Evolutionary conservation across 2,888 invertebrate genomes (phyloP).

Genomic region (Entomobrya multifasciata): DNA sequence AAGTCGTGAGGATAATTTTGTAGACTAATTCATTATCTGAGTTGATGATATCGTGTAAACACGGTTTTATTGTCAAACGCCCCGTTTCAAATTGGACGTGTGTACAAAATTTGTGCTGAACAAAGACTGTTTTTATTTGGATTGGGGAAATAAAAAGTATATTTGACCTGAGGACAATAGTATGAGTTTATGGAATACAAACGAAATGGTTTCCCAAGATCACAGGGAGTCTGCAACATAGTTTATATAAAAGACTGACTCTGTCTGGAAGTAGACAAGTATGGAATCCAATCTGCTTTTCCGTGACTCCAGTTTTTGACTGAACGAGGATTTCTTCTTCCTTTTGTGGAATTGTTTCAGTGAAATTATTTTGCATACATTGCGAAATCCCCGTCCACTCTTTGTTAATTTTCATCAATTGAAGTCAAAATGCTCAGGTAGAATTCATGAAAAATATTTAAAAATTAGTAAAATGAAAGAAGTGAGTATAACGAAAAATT

Average conservation of each 20-base stretch:
- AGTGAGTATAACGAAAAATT: background rate
- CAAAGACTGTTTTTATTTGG: background rate
- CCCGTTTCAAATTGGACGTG: background rate
- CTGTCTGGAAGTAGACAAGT: background rate
- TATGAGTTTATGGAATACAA: background rate
- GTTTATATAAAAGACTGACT: background rate
- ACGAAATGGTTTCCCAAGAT: background rate
- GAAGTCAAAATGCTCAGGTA: slow-evolving; percentile 56
- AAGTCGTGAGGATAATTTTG: slow-evolving; percentile 54
- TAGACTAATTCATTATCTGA: slow-evolving; percentile 35
- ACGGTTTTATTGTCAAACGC: slow-evolving; percentile 2
- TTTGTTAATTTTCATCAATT: background rate
- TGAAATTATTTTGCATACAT: background rate
- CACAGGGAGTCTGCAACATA: background rate
- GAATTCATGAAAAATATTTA: background rate
- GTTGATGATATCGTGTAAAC: slow-evolving; percentile 31
- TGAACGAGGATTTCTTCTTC: background rate
- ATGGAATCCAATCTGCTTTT: background rate
- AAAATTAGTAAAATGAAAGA: background rate
- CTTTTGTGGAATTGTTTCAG: background rate
- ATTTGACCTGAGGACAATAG: background rate
- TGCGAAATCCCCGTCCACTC: background rate
- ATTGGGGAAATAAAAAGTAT: background rate
- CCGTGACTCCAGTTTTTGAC: background rate
- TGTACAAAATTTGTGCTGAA: background rate